phyloP scores from a whole-genome alignment of 2,113 vertebrate species.

The Vimba vimba region DNA sequence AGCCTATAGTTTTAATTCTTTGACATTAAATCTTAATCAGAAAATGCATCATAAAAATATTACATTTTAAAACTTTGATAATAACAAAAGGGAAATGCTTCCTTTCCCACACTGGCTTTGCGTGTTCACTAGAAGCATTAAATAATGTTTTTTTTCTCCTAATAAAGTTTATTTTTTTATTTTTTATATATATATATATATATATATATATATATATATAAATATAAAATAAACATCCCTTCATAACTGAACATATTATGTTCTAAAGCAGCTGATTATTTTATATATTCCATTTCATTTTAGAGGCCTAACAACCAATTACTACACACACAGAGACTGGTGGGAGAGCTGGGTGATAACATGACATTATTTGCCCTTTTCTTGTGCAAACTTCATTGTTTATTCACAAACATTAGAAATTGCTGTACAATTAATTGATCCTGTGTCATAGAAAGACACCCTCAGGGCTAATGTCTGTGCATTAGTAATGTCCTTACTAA shows the following conservation, averaged over 20 bases:
- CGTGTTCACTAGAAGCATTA: neutral
- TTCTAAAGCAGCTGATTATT: neutral
- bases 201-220: no score
- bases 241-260: neutral
- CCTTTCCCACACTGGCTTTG: no score
- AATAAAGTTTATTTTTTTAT: no score
- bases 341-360: neutral
- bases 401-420: neutral
- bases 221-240: neutral
- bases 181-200: no score
- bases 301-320: neutral
- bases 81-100: neutral
- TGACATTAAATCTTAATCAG: neutral
- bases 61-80: neutral
- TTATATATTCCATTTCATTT: neutral
- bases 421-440: neutral
- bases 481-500: slow-evolving; percentile 49
- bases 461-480: slow-evolving; percentile 9
- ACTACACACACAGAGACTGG: neutral
- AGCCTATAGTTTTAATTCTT: neutral
- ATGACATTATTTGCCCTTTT: neutral
- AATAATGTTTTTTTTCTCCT: neutral
- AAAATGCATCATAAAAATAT: neutral
- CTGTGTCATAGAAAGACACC: slow-evolving; percentile 10
- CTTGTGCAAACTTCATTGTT: neutral